Conservation (phyloP, 64 coral and sea anemone species). For the Astreopora myriophthalma region DNA sequence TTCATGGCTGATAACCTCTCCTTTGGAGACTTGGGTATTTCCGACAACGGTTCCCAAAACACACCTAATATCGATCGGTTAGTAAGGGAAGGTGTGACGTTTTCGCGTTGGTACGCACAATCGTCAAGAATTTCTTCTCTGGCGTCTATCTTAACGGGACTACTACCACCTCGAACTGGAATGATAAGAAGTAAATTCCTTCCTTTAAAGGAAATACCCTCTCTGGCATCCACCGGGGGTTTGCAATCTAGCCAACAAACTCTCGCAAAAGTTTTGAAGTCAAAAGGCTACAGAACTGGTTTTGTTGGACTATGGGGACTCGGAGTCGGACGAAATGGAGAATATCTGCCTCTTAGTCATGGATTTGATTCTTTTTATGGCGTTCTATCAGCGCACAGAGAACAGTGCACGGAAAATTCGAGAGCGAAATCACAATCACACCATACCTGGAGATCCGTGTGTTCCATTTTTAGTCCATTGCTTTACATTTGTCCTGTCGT, state of each 20-base stretch:
- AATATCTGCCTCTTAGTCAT: conserved; percentile 80
- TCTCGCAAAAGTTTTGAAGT: conserved; percentile 75
- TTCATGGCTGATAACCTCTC: conserved; percentile 74
- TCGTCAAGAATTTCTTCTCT: conserved; percentile 69
- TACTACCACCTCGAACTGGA: conserved; percentile 86
- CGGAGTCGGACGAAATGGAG: conserved; percentile 72
- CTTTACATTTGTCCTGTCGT: not conserved
- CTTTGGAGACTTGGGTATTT: conserved; percentile 71
- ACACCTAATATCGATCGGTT: conserved; percentile 82
- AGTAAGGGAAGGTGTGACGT: conserved; percentile 35
- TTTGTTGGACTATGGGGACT: conserved; percentile 92
- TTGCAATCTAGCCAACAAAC: conserved; percentile 58
- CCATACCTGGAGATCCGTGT: not conserved
- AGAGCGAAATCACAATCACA: not conserved
- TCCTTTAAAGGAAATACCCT: conserved; percentile 79
- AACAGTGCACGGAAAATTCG: conserved; percentile 42
- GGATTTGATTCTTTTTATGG: conserved; percentile 95
- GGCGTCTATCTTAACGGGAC: conserved; percentile 85
- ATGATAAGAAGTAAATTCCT: conserved; percentile 91
- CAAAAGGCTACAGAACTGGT: conserved; percentile 62
- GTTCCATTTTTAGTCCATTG: not conserved
- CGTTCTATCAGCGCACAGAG: conserved; percentile 71
- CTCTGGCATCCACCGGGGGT: conserved; percentile 86
- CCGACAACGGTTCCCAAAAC: conserved; percentile 13
- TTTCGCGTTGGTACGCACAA: conserved; percentile 85